These are phyloP conservation scores for Chymomyza fuscimana DNA, from an alignment of 2,888 invertebrate genomes.

Conservation along the genomic window DNA sequence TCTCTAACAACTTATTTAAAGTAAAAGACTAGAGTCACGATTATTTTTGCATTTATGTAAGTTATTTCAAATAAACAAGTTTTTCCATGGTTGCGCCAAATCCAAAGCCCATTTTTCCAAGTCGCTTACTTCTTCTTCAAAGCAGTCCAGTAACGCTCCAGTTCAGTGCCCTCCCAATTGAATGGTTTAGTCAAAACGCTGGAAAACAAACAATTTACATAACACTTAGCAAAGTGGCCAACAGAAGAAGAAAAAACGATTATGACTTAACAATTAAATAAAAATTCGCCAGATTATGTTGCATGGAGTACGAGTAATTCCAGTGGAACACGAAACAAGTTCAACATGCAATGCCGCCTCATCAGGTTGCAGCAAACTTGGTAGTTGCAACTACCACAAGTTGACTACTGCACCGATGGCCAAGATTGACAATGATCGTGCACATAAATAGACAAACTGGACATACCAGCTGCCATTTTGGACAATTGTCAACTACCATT, in stretches of 20 bases:
- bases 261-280: neutral
- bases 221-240: conserved; percentile 21
- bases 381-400: conserved; percentile 20
- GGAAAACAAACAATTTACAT: conserved; percentile 74
- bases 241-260: conserved; percentile 10
- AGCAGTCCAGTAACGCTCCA: conserved; percentile 80
- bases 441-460: conserved; percentile 39
- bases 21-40: neutral
- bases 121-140: conserved; percentile 50
- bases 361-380: neutral
- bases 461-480: conserved; percentile 3
- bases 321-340: conserved; percentile 46
- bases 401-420: conserved; percentile 72
- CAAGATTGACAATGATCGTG: conserved; percentile 64
- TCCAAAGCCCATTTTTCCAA: neutral
- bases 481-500: neutral
- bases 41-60: neutral
- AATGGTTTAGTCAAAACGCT: conserved; percentile 80
- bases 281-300: neutral
- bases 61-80: neutral
- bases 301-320: conserved; percentile 17
- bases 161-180: conserved; percentile 85
- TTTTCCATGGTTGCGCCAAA: neutral
- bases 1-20: neutral
- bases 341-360: conserved; percentile 28